These are phyloP conservation scores for Torymus tubicola DNA, from an alignment of 2,888 invertebrate genomes.

Conservation along the genomic window DNA sequence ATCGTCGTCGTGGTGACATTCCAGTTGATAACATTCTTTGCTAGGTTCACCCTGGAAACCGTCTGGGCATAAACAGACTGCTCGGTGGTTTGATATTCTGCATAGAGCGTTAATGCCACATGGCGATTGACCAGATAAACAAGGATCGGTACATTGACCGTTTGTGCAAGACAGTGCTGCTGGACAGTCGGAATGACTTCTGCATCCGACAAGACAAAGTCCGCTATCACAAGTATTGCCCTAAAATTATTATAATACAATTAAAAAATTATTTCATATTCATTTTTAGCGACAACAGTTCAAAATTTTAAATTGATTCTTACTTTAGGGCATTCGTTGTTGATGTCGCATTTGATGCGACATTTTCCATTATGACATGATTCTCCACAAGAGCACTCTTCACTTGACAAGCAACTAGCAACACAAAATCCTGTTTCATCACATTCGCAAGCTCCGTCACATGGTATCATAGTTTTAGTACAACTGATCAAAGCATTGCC, in stretches of 20 bases:
- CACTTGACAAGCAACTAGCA: slow-evolving; percentile 81
- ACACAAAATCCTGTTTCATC: slow-evolving; percentile 90
- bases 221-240: slow-evolving; percentile 87
- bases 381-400: slow-evolving; percentile 90
- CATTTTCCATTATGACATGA: slow-evolving; percentile 86
- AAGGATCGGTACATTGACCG: slow-evolving; percentile 85
- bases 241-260: slow-evolving; percentile 74
- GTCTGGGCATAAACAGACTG: slow-evolving; percentile 91
- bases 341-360: slow-evolving; percentile 83
- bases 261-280: slow-evolving; percentile 22
- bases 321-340: slow-evolving; percentile 82
- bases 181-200: slow-evolving; percentile 87
- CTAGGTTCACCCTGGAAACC: slow-evolving; percentile 90
- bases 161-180: slow-evolving; percentile 85
- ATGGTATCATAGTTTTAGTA: slow-evolving; percentile 83
- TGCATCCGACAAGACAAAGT: slow-evolving; percentile 88
- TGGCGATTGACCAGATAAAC: slow-evolving; percentile 80
- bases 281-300: background rate
- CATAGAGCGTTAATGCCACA: slow-evolving; percentile 91
- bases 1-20: slow-evolving; percentile 86
- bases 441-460: slow-evolving; percentile 88
- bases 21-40: slow-evolving; percentile 85
- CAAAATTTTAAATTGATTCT: slow-evolving; percentile 9
- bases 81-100: slow-evolving; percentile 87
- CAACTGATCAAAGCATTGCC: slow-evolving; percentile 91